phyloP scores from a whole-genome alignment of 1,140 invertebrate genomes.

The Aphis craccivora region DNA sequence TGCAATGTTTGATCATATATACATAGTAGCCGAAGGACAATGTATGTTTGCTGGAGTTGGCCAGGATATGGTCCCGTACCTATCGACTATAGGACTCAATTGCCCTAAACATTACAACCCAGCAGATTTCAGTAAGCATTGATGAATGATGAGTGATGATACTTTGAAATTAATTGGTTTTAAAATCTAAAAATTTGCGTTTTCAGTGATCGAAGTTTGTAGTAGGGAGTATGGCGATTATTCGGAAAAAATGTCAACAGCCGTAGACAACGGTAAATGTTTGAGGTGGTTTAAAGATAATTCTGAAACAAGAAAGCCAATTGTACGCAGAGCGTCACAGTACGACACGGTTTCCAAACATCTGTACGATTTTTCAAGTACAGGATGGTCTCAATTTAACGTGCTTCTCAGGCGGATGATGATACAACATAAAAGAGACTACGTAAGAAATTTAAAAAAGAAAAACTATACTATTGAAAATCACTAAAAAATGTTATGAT shows the following conservation, averaged over 20 bases:
- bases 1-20: slow-evolving; percentile 79
- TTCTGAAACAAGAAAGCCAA: slow-evolving; percentile 57
- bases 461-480: background rate
- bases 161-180: background rate
- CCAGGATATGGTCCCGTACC: slow-evolving; percentile 74
- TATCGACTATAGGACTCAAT: slow-evolving; percentile 71
- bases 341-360: slow-evolving; percentile 60
- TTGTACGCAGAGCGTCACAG: slow-evolving; percentile 41
- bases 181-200: slow-evolving; percentile 40
- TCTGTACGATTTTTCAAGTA: slow-evolving; percentile 68
- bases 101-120: slow-evolving; percentile 83
- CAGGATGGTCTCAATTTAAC: slow-evolving; percentile 72
- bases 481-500: slow-evolving; percentile 7
- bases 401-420: slow-evolving; percentile 74
- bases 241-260: slow-evolving; percentile 71
- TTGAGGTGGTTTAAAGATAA: slow-evolving; percentile 64
- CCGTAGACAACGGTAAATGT: slow-evolving; percentile 71
- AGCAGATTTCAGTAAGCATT: slow-evolving; percentile 78
- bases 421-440: slow-evolving; percentile 71
- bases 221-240: slow-evolving; percentile 76
- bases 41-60: slow-evolving; percentile 78
- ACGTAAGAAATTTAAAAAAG: slow-evolving; percentile 65
- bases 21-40: slow-evolving; percentile 76
- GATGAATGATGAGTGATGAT: background rate
- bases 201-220: slow-evolving; percentile 79